A percentile compares a stretch with the other conserved stretches of the same genome.
Conservation (phyloP, 2,113 vertebrate genomes). For the Engystomops pustulosus region DNA sequence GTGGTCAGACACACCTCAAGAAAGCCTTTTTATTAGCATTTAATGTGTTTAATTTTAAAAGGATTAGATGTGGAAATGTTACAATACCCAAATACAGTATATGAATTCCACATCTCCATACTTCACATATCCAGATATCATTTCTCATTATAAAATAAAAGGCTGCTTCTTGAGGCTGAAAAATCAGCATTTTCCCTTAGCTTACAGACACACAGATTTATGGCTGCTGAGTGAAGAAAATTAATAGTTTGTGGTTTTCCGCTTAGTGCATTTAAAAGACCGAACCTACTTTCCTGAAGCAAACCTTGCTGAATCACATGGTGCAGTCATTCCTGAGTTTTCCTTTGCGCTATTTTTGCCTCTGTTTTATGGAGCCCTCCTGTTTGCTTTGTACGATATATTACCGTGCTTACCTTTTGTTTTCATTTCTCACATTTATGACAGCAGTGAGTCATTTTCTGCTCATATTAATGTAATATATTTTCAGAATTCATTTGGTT, state of each 20-base stretch:
- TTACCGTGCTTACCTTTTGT: conserved; percentile 43
- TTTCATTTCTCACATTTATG: conserved; percentile 36
- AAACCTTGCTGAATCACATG: conserved; percentile 64
- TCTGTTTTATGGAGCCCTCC: conserved; percentile 22
- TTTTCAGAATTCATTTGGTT: conserved; percentile 40
- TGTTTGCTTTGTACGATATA: conserved; percentile 26
- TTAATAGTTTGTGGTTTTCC: conserved; percentile 64
- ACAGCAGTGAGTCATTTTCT: conserved; percentile 17
- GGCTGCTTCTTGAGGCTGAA: conserved; percentile 44
- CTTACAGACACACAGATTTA: conserved; percentile 61
- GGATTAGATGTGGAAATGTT: conserved; percentile 66
- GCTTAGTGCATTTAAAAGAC: conserved; percentile 64
- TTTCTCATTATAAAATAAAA: conserved; percentile 64
- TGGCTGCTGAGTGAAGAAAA: conserved; percentile 59
- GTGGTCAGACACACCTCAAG: conserved; percentile 64
- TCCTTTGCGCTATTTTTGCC: conserved; percentile 53
- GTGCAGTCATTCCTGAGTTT: conserved; percentile 58
- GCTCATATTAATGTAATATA: conserved; percentile 47
- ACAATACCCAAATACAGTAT: conserved; percentile 54
- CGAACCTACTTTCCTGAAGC: conserved; percentile 52
- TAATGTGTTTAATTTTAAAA: conserved; percentile 73
- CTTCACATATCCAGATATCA: conserved; percentile 42
- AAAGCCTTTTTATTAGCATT: conserved; percentile 68
- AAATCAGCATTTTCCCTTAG: conserved; percentile 59
- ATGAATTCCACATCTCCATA: conserved; percentile 61